A percentile compares a stretch with the other conserved stretches of the same genome.
These are phyloP conservation scores for Lordiphosa clarofinis DNA, from an alignment of 1,140 invertebrate species.

Conservation along the genomic window DNA sequence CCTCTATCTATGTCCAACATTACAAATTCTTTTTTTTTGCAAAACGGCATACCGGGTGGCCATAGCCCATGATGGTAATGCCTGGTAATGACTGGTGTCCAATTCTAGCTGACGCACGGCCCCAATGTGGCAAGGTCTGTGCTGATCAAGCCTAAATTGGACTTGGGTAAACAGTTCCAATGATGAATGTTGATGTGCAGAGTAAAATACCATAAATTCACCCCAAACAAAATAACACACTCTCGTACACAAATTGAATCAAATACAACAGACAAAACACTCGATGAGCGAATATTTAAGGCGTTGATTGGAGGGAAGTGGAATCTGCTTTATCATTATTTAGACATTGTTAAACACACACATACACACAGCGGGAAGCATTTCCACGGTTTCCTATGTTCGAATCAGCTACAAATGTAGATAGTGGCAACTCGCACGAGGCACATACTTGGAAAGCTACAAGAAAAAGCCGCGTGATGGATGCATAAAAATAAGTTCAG, in stretches of 20 bases:
- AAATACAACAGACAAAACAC: constrained; percentile 46
- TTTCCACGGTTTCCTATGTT: constrained; percentile 12
- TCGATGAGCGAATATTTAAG: constrained; percentile 43
- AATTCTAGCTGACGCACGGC: constrained; percentile 45
- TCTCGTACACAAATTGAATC: constrained; percentile 45
- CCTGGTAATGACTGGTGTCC: constrained; percentile 31
- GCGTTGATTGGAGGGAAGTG: constrained; percentile 15
- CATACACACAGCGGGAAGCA: constrained; percentile 33
- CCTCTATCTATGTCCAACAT: constrained; percentile 9
- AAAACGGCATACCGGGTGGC: constrained; percentile 13
- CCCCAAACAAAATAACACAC: constrained; percentile 18
- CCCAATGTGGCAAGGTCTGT: constrained; percentile 37
- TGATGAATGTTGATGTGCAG: constrained; percentile 14
- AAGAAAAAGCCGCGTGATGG: constrained; percentile 7
- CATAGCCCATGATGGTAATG: constrained; percentile 17
- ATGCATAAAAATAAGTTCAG: constrained; percentile 21
- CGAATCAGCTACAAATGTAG: constrained; percentile 21
- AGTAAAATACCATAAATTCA: constrained; percentile 35
- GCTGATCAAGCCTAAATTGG: constrained; percentile 67
- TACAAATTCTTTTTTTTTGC: not conserved
- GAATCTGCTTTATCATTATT: constrained; percentile 18
- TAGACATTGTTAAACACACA: constrained; percentile 18
- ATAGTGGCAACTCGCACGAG: constrained; percentile 7
- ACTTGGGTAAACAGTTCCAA: constrained; percentile 56
- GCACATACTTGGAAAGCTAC: constrained; percentile 2